A percentile compares a stretch with the other conserved stretches of the same genome.
phyloP scores from a whole-genome alignment of 2,888 invertebrate species.

The Diarsia mendica region DNA sequence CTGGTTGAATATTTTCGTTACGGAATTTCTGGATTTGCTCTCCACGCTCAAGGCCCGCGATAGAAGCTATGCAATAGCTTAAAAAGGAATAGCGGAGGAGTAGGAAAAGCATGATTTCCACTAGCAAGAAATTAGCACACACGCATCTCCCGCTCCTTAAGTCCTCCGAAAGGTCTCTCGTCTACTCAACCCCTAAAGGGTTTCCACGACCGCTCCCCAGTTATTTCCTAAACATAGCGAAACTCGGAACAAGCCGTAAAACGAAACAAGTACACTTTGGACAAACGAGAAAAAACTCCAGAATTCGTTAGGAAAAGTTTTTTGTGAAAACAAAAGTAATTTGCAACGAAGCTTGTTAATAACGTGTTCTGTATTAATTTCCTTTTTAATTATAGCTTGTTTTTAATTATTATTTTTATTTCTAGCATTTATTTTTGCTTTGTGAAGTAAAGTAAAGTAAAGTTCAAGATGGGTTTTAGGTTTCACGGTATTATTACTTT shows the following conservation, averaged over 20 bases:
- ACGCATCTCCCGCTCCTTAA: neutral
- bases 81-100: too few species aligned
- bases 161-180: neutral
- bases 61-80: too few species aligned
- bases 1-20: too few species aligned
- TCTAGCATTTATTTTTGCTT: slow-evolving; percentile 5
- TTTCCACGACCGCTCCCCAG: slow-evolving; percentile 12
- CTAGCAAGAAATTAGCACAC: neutral
- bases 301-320: slow-evolving; percentile 59
- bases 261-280: slow-evolving; percentile 55
- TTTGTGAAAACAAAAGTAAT: slow-evolving; percentile 66
- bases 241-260: slow-evolving; percentile 51
- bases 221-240: slow-evolving; percentile 52
- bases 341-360: slow-evolving; percentile 58
- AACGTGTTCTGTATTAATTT: slow-evolving; percentile 62
- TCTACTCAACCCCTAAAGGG: slow-evolving; percentile 26
- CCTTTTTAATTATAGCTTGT: slow-evolving; percentile 48
- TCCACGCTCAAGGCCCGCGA: too few species aligned
- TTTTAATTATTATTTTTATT: slow-evolving; percentile 35
- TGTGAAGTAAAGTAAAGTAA: neutral
- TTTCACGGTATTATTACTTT: neutral
- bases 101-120: too few species aligned
- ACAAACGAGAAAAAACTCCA: slow-evolving; percentile 62
- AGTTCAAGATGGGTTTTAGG: neutral
- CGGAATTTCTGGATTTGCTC: too few species aligned